Base-by-base conservation (phyloP, 2,113 vertebrate species). In the Elaphurus davidianus region DNA sequence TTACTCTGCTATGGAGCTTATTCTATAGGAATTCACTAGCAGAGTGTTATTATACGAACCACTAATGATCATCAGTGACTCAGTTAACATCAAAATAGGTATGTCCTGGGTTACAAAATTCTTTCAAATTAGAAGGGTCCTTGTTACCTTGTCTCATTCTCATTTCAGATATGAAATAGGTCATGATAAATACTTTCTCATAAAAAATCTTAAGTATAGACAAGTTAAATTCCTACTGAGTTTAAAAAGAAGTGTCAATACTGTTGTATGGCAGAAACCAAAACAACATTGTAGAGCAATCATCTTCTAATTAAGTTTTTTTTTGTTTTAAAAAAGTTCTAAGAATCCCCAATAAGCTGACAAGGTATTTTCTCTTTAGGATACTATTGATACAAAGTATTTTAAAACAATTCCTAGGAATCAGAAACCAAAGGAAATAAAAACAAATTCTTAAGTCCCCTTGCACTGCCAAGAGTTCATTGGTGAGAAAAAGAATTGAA, bases 391-490 rank as follows among this genome's bases (percentile, higher is more conserved):
- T 78, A 55, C 55, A 71, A 87, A 84, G 76, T 97, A 90, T 71
- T 96, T 98, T 15, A 83, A 62, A 83, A 50, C 76, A 97, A 96
- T 97, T 96, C n/a, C 81, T 50, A 55, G 36, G 47, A 97, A 82
- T 85, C 52, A 96, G 21, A 92, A 92, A 82, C 40, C 91, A 25
- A 91, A 92, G 33, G 71, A 81, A 95, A 92, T 23, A 25, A 54
- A 91, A 88, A 87, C 33, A 87, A 94, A 92, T 59, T 14, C 5
- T n/a, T 9, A 84, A 89, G 15, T 25, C 13, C 5, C 62, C 25
- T 11, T 88, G 40, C 2, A 91, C 3, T 3, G 16, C 36, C 15
- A 84, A 40, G 16, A 92, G 82, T 74, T 94, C 82, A 83, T 0
- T 93, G 23, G 45, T 64, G 5, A 21, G 28, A 89, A 96, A 90